A percentile compares a stretch with the other conserved stretches of the same genome.
These are phyloP conservation scores for Brachionus koreanus DNA, from an alignment of 1,140 invertebrate genomes.

Conservation along the genomic window DNA sequence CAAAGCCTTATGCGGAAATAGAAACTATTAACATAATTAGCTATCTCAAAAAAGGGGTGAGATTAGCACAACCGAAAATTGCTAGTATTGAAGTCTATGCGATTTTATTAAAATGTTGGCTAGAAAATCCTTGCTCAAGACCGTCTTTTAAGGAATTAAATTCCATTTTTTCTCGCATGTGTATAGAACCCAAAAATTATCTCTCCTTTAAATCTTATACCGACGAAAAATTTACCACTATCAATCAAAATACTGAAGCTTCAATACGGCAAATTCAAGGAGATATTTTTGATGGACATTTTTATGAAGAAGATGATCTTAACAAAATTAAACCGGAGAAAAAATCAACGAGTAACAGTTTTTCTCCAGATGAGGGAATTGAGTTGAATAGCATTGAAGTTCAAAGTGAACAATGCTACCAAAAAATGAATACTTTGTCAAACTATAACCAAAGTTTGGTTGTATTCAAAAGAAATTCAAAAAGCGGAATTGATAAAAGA, in stretches of 20 bases:
- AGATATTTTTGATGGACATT: neutral
- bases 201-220: neutral
- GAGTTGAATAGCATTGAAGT: constrained; percentile 1
- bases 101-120: constrained; percentile 13
- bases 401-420: neutral
- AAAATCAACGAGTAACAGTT: neutral
- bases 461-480: constrained; percentile 5
- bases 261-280: constrained; percentile 7
- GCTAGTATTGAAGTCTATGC: constrained; percentile 3
- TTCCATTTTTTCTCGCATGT: constrained; percentile 5
- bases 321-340: neutral
- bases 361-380: constrained; percentile 16
- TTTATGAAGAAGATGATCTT: neutral
- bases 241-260: constrained; percentile 4
- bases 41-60: constrained; percentile 10
- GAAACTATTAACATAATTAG: neutral
- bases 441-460: constrained; percentile 21
- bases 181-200: neutral
- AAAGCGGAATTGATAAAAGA: neutral
- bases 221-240: neutral
- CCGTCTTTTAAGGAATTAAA: constrained; percentile 20
- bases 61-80: neutral
- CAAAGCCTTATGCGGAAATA: constrained; percentile 74
- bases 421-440: neutral
- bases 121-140: neutral